These are phyloP conservation scores for Phylloscopus trochiloides DNA, from an alignment of 2,113 vertebrate species.

Conservation along the genomic window DNA sequence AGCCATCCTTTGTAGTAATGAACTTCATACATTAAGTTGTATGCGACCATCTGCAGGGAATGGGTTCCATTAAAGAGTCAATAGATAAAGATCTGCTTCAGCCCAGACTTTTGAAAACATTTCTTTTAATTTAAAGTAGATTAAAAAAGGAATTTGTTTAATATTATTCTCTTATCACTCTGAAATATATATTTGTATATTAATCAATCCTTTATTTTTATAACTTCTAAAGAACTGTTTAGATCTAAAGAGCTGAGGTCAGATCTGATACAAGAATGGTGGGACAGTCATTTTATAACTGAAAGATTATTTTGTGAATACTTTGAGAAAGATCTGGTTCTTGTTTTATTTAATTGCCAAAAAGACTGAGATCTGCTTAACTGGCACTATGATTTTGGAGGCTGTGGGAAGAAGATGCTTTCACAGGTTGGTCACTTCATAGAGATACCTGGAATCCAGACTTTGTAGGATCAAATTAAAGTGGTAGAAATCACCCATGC, in stretches of 20 bases:
- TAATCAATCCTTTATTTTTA: conserved; percentile 65
- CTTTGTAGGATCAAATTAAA: not conserved
- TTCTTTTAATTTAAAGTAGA: conserved; percentile 67
- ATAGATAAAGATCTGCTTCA: conserved; percentile 54
- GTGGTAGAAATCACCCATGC: not conserved
- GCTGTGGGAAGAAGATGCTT: conserved; percentile 18
- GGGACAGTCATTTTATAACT: not conserved
- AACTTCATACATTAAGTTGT: conserved; percentile 32
- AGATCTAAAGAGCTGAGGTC: conserved; percentile 45
- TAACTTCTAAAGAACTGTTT: conserved; percentile 45
- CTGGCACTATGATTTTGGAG: conserved; percentile 45
- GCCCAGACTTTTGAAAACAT: conserved; percentile 45
- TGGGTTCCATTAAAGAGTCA: conserved; percentile 52
- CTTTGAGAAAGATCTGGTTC: conserved; percentile 27
- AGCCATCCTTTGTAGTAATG: conserved; percentile 43
- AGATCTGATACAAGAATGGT: conserved; percentile 36
- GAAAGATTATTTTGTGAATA: conserved; percentile 38
- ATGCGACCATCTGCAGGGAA: conserved; percentile 38
- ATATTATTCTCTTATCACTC: conserved; percentile 48
- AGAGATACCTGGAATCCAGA: not conserved
- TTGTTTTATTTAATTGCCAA: conserved; percentile 29
- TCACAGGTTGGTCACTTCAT: not conserved
- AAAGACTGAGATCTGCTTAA: conserved; percentile 15
- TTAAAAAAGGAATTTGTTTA: conserved; percentile 54
- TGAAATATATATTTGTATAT: conserved; percentile 63